phyloP scores from a whole-genome alignment of 1,140 invertebrate genomes.

The Drosophila orena region DNA sequence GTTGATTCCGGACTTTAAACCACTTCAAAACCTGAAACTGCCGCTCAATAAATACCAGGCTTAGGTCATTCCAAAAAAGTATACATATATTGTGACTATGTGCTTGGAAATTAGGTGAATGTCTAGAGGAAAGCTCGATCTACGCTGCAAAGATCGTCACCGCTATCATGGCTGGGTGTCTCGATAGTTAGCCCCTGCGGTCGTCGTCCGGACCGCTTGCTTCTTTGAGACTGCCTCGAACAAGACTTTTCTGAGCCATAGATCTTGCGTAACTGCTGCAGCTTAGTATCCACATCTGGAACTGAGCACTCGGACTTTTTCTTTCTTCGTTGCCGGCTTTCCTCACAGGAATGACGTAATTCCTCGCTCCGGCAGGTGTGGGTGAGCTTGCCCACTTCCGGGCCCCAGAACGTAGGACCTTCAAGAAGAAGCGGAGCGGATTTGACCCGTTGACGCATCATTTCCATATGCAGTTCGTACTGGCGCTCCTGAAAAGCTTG shows the following conservation, averaged over 20 bases:
- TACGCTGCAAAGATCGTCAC: conserved; percentile 78
- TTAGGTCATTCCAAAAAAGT: conserved; percentile 26
- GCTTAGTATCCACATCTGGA: conserved; percentile 49
- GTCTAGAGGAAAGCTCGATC: conserved; percentile 77
- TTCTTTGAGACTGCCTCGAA: conserved; percentile 66
- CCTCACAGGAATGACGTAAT: conserved; percentile 62
- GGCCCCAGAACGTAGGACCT: conserved; percentile 78
- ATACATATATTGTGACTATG: conserved; percentile 42
- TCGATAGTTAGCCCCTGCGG: conserved; percentile 23
- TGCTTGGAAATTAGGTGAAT: conserved; percentile 15
- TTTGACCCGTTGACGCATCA: conserved; percentile 82
- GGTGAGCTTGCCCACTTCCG: conserved; percentile 75
- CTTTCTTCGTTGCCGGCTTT: conserved; percentile 53
- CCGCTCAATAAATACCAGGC: conserved; percentile 6
- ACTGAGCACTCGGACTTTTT: conserved; percentile 54
- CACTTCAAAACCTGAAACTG: conserved; percentile 8
- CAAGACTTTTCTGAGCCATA: conserved; percentile 65
- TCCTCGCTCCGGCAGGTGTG: conserved; percentile 73
- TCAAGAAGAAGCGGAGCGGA: conserved; percentile 79
- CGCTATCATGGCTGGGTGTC: conserved; percentile 68
- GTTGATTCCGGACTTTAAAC: conserved; percentile 33
- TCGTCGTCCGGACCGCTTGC: conserved; percentile 39
- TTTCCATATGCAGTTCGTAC: conserved; percentile 80
- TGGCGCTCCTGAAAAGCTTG: conserved; percentile 77
- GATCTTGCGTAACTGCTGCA: conserved; percentile 74